Evolutionary conservation across 1,140 invertebrate species (phyloP), one percentile per base, ranked within the genome.

Genomic region (Scaptomyza hsui): DNA sequence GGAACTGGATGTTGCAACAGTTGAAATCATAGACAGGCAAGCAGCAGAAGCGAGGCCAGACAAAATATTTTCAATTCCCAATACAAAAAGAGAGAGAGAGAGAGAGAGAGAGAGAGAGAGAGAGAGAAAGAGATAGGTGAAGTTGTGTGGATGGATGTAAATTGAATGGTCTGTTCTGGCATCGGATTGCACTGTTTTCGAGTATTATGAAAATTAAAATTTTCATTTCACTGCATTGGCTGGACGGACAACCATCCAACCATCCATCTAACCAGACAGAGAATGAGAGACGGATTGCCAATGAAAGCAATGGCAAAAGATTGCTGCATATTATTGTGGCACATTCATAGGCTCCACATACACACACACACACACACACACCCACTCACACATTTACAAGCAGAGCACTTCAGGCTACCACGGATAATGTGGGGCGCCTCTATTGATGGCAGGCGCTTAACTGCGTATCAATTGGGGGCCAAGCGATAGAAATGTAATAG

Each of bases 171-270:
- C 21, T 42, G 52, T 18, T 32, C 13, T 32, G 37, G 51, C 26
- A 69, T 41, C 42, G 72, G 53, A 64, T 70, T 77, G 56, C 44
- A 67, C 56, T 75, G 82, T 67, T 88, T 80, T 69, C 48, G 71
- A 75, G 78, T 88, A 88, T 86, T 86, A 86, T 88, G 82, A 88
- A 86, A 86, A 86, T 86, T 86, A 78, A 86, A 86, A 88, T 86
- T 88, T 86, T 86, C 82, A 88, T 86, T 86, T 89, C 74, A 88
- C 59, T 88, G 83, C 83, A 82, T 72, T 72, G 45, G 44, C 26
- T 9, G 26, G 18, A 59, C 42, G 44, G 24, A 42, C 41, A 75
- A 39, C 37, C 55, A 45, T 44, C 37, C 56, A 47, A 29, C 5
- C 26, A 29, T 29, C 26, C 6, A 29, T 29, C 26, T 7, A 29